Percentiles rank a stretch among this genome's conserved stretches.
phyloP scores from a whole-genome alignment of 2,888 invertebrate species.

The Lordiphosa fenestrarum region DNA sequence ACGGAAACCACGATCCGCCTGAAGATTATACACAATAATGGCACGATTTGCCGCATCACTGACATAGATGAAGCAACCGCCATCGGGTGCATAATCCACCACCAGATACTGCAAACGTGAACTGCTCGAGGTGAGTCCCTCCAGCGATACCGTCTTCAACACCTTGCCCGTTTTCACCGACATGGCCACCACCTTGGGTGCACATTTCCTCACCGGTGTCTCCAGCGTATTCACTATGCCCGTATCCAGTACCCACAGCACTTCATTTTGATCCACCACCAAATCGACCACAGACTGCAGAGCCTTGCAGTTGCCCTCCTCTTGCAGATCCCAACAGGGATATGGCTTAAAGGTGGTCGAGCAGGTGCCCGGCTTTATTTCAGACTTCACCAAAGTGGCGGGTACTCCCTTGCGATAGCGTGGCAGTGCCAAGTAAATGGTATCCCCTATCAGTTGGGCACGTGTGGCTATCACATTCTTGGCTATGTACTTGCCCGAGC shows the following conservation, averaged over 20 bases:
- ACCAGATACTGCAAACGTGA: constrained; percentile 86
- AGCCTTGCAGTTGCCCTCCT: constrained; percentile 84
- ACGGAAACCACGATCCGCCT: constrained; percentile 83
- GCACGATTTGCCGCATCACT: constrained; percentile 87
- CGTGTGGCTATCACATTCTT: constrained; percentile 84
- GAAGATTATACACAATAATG: constrained; percentile 85
- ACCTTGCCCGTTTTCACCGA: constrained; percentile 83
- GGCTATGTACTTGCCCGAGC: constrained; percentile 82
- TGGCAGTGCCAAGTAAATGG: constrained; percentile 83
- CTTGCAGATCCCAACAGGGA: constrained; percentile 85
- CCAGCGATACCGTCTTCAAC: constrained; percentile 84
- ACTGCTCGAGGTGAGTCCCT: constrained; percentile 82
- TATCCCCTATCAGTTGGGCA: constrained; percentile 82
- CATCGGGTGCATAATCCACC: constrained; percentile 84
- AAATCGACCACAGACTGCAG: constrained; percentile 88
- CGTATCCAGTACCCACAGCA: constrained; percentile 87
- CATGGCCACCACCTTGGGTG: constrained; percentile 86
- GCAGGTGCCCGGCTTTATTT: constrained; percentile 81
- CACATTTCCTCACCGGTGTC: constrained; percentile 84
- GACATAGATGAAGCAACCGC: constrained; percentile 84
- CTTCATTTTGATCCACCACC: constrained; percentile 83
- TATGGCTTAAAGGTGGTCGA: constrained; percentile 82
- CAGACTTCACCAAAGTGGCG: constrained; percentile 84
- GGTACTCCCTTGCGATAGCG: constrained; percentile 84
- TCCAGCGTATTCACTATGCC: constrained; percentile 86